Evolutionary conservation across 2,888 invertebrate genomes (phyloP), one percentile per base, ranked within the genome.

Genomic region (Lithophane semibrunnea): DNA sequence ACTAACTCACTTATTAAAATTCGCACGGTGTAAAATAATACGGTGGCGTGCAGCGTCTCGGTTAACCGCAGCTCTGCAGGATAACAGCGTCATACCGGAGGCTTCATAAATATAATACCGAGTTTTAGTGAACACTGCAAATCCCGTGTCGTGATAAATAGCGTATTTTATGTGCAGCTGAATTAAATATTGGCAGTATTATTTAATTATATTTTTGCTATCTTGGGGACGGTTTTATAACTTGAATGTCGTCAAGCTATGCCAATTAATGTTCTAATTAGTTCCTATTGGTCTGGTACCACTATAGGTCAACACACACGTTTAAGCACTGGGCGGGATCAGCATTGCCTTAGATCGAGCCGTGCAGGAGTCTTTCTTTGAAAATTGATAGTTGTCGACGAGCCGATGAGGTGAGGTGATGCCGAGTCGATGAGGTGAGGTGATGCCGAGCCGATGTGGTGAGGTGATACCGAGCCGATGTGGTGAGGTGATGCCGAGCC

Each of bases 1-100:
- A 74, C 54, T 81, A 75, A 75, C 75, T 81, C 37, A 74, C 44
- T 77, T 77, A 67, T 66, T 67, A 44, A 77, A 77, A 64, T 68
- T 77, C 18, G 1, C 61, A 64, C 49, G 47, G 42, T 49, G 44
- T 58, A 24, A 64, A 79, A 78, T 83, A 68, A 77, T 64, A 79
- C 12, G 44, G 44, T 37, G 18, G 10, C 42, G 4, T 61, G 60
- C 54, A 63, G 54, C 37, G n/a, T 3, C 42, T 24, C n/a, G 66
- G 80, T 73, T 49, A 42, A 42, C 80, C 84, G 58, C 58, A 54
- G 56, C 37, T 37, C 47, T 49, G 44, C 54, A 44, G 54, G 60
- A 56, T 83, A 67, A 83, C 49, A 58, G 47, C 66, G 61, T 63
- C 66, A 83, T 21, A 44, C 24, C n/a, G 29, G 66, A 16, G 54